phyloP scores from a whole-genome alignment of 2,113 vertebrate species.

The Theristicus caerulescens region DNA sequence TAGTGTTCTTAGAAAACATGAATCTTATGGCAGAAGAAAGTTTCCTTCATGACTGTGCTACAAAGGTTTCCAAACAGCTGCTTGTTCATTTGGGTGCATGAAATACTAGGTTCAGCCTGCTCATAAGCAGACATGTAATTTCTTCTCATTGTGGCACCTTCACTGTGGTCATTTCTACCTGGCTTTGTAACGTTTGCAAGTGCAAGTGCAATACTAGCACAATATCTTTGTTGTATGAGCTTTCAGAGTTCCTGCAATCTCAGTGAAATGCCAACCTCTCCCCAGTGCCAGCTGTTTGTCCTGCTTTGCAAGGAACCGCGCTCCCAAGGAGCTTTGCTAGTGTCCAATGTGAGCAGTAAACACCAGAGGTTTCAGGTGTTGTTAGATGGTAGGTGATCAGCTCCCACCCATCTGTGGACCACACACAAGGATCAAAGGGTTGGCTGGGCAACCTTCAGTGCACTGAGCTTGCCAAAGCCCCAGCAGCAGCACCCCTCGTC shows the following conservation, averaged over 20 bases:
- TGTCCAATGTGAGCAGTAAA: not conserved
- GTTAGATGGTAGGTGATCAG: not conserved
- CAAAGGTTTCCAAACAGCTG: not conserved
- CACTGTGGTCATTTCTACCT: not conserved
- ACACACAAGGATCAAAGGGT: accelerated
- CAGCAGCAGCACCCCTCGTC: not conserved
- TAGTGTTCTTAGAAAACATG: not conserved
- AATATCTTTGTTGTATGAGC: not conserved
- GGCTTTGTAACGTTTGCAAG: not conserved
- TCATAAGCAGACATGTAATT: not conserved
- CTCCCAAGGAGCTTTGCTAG: not conserved
- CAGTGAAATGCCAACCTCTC: not conserved
- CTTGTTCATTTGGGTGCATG: not conserved
- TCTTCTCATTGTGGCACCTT: not conserved
- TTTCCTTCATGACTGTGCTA: not conserved
- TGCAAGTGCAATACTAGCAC: not conserved
- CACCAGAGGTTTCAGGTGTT: not conserved
- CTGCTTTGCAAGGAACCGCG: not conserved
- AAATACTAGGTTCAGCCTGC: conserved; percentile 22
- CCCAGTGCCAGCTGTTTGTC: accelerated
- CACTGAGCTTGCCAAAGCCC: not conserved
- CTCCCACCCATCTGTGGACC: not conserved
- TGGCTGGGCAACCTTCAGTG: not conserved
- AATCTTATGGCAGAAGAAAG: not conserved
- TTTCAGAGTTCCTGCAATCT: not conserved